phyloP scores from a whole-genome alignment of 2,888 invertebrate species.

The Dione juno region DNA sequence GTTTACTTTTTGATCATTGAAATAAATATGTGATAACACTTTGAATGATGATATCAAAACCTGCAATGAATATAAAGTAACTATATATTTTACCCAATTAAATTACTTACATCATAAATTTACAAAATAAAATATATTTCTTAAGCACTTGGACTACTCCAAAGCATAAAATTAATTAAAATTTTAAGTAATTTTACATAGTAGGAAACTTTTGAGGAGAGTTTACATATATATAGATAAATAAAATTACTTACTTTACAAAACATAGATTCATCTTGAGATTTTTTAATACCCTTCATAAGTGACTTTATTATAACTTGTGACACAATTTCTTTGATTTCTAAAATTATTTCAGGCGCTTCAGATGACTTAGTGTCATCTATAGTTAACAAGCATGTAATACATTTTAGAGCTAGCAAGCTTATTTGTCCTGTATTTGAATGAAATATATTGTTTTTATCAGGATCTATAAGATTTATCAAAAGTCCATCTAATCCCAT shows the following conservation, averaged over 20 bases:
- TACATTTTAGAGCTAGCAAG: conserved; percentile 67
- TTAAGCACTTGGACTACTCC: too few species aligned
- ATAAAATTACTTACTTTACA: conserved; percentile 69
- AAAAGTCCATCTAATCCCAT: conserved; percentile 68
- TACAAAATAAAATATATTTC: too few species aligned
- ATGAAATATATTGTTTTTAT: conserved; percentile 50
- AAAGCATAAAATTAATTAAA: too few species aligned
- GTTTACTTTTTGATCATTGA: conserved; percentile 61
- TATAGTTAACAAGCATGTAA: conserved; percentile 56
- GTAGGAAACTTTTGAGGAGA: too few species aligned
- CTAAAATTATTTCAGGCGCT: conserved; percentile 48
- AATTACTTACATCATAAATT: too few species aligned
- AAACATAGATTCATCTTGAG: conserved; percentile 74
- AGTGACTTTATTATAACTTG: conserved; percentile 69
- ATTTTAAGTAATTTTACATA: too few species aligned
- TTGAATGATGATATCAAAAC: conserved; percentile 76
- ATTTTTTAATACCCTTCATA: conserved; percentile 60
- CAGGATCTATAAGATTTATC: conserved; percentile 59
- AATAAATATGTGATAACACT: conserved; percentile 71
- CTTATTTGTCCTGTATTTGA: conserved; percentile 64
- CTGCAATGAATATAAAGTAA: conserved; percentile 59
- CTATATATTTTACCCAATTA: too few species aligned
- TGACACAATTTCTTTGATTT: conserved; percentile 65
- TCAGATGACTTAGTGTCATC: conserved; percentile 58
- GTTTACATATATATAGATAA: too few species aligned